Conservation (phyloP, 2,888 invertebrate species). For the Ormyrus pomaceus region DNA sequence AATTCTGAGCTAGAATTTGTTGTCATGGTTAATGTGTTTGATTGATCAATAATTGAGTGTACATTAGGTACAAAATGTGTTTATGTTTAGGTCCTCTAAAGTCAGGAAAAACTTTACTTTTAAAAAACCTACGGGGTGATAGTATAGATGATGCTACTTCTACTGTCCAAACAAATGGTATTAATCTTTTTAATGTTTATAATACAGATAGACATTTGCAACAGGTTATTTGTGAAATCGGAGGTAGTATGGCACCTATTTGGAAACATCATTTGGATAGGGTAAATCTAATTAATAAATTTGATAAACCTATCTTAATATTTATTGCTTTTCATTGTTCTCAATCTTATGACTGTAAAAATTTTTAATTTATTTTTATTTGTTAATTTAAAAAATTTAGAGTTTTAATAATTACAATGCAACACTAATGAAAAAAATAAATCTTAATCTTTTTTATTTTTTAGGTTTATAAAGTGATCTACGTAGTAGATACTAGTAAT, state of each 20-base stretch:
- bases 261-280: slow-evolving; percentile 87
- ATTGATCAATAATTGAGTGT: slow-evolving; percentile 51
- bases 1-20: not conserved
- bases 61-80: slow-evolving; percentile 69
- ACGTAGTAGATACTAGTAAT: slow-evolving; percentile 90
- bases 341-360: no score
- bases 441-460: slow-evolving; percentile 10
- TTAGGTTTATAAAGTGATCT: slow-evolving; percentile 79
- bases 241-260: slow-evolving; percentile 88
- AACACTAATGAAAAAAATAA: no score
- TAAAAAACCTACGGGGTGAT: slow-evolving; percentile 85
- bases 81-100: slow-evolving; percentile 88
- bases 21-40: slow-evolving; percentile 40
- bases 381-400: not conserved
- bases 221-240: slow-evolving; percentile 84
- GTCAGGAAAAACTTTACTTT: slow-evolving; percentile 87
- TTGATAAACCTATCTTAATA: not conserved
- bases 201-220: slow-evolving; percentile 77
- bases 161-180: slow-evolving; percentile 88
- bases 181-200: slow-evolving; percentile 84
- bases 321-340: not conserved
- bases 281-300: slow-evolving; percentile 59
- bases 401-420: no score
- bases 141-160: slow-evolving; percentile 86
- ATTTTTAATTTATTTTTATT: not conserved